Evolutionary conservation across 2,888 invertebrate species (phyloP), one percentile per base, ranked within the genome.

Genomic region (Aphodius sticticus): DNA sequence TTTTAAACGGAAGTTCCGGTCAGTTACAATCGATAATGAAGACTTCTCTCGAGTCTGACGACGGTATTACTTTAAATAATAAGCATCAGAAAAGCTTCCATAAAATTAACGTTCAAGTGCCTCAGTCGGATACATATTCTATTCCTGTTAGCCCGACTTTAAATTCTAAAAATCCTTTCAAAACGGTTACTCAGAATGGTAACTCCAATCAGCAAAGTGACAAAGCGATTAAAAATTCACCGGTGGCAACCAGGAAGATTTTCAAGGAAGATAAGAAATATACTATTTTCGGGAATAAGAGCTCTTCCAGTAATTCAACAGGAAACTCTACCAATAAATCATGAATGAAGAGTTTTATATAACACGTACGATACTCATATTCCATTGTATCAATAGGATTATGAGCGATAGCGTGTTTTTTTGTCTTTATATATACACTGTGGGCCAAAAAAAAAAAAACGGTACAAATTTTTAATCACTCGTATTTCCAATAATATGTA

Each of bases 31-130:
- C 80, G 14, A 76, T 81, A 79, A 81, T 81, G 69, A 81, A 81
- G 36, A 78, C 78, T 9, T 78, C n/a, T 37, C 71, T 74, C 3
- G 69, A 77, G 6, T 79, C 77, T 70, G 82, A 82, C 36, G 76
- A 83, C 4, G 81, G 82, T 38, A 79, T 81, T 26, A 81, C 81
- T 2, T 78, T 82, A 53, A 79, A 81, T 78, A 76, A 76, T 53
- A 26, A 78, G 6, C 69, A 38, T 14, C 70, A 82, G 81, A 79
- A 78, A 26, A 77, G 16, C 69, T 85, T 81, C 76, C 86, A 87
- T 80, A 85, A 84, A 26, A 86, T 87, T 53, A 86, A 84, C 72
- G 83, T 86, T 0, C 87, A 87, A 81, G 82, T 85, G 71, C 84
- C 87, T 7, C 87, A 87, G 80, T 82, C 84, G 14, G 76, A 79